phyloP scores from a whole-genome alignment of 2,113 vertebrate genomes.

The Gambusia holbrooki region DNA sequence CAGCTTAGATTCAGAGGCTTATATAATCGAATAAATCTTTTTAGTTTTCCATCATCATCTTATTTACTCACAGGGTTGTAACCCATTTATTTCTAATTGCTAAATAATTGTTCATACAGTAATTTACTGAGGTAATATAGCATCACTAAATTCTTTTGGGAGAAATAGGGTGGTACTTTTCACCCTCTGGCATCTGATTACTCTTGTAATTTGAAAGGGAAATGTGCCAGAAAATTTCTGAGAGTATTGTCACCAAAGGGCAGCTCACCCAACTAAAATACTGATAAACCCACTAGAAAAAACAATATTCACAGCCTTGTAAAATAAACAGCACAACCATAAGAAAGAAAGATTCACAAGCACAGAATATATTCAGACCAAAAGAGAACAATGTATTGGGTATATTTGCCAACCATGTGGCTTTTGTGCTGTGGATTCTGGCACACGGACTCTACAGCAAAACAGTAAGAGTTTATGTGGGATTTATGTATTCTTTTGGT shows the following conservation, averaged over 20 bases:
- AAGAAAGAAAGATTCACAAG: not conserved
- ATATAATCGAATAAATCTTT: slow-evolving; percentile 46
- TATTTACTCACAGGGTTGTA: slow-evolving; percentile 22
- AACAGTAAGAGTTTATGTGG: no score
- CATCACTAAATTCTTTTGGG: slow-evolving; percentile 3
- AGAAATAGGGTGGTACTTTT: slow-evolving; percentile 13
- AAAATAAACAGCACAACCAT: not conserved
- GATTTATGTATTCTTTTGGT: slow-evolving; percentile 10
- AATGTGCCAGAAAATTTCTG: not conserved
- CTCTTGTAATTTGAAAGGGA: not conserved
- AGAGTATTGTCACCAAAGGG: not conserved
- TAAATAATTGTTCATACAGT: slow-evolving; percentile 42
- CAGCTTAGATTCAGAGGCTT: slow-evolving; percentile 14
- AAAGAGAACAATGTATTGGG: no score
- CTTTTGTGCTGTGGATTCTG: no score
- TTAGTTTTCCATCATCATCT: slow-evolving; percentile 20
- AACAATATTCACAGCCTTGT: not conserved
- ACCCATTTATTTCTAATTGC: slow-evolving; percentile 41
- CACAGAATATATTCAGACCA: not conserved
- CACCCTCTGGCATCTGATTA: no score
- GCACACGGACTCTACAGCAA: no score
- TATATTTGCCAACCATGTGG: no score
- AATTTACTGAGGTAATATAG: slow-evolving; percentile 13
- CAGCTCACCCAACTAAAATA: not conserved
- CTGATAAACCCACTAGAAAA: not conserved